A percentile compares a stretch with the other conserved stretches of the same genome.
Evolutionary conservation across 2,113 vertebrate genomes (phyloP).

Genomic region (Silurus meridionalis): DNA sequence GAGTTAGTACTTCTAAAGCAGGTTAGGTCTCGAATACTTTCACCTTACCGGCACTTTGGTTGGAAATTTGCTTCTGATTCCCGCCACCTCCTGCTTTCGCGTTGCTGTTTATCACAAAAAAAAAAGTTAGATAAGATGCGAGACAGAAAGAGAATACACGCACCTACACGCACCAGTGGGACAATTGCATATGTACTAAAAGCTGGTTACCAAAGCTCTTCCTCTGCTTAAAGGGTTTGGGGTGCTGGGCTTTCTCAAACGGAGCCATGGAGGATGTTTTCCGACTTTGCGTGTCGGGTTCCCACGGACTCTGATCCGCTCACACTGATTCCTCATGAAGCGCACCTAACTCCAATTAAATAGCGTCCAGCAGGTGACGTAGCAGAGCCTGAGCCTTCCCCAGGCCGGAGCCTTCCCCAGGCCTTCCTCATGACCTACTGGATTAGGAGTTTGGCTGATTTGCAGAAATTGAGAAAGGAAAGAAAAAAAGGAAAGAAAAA

Average conservation of each 20-base stretch:
- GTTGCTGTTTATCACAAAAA: conserved; percentile 67
- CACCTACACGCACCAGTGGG: no score
- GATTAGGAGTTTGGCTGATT: not conserved
- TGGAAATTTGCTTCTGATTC: conserved; percentile 85
- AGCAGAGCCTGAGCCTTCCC: conserved; percentile 57
- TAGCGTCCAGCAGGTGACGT: conserved; percentile 56
- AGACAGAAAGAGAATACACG: no score
- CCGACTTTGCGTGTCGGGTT: not conserved
- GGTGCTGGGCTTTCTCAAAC: conserved; percentile 57
- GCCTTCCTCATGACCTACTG: conserved; percentile 34
- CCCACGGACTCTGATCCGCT: conserved; percentile 18
- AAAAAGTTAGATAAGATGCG: not conserved
- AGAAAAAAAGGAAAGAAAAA: no score
- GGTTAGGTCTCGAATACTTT: not conserved
- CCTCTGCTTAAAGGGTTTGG: conserved; percentile 80
- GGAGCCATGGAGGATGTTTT: conserved; percentile 70
- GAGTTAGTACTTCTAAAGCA: not conserved
- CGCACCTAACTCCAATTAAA: conserved; percentile 55
- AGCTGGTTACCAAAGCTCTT: conserved; percentile 78
- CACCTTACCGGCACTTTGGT: conserved; percentile 83
- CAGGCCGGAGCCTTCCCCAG: not conserved
- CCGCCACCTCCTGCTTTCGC: conserved; percentile 81
- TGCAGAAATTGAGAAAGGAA: no score
- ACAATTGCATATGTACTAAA: not conserved
- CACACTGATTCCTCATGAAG: not conserved